Evolutionary conservation across 2,113 vertebrate species (phyloP).

Genomic region (Hemiprocne comata): DNA sequence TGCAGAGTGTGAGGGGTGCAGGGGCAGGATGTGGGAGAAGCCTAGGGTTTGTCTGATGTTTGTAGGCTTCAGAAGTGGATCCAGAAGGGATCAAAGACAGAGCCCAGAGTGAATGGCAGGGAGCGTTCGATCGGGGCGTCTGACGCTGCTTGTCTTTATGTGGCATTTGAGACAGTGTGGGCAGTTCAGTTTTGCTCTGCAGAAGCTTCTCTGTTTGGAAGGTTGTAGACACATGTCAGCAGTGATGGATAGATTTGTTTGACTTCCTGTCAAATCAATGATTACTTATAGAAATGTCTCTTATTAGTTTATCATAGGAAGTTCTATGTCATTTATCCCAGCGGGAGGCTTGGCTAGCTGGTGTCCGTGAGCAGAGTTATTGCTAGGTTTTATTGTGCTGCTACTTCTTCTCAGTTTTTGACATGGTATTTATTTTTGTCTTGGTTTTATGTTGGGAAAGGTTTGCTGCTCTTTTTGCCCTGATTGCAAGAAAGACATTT

Average conservation of each 20-base stretch:
- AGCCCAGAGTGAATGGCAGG: constrained; percentile 9
- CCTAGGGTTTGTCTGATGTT: neutral
- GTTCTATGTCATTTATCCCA: constrained; percentile 65
- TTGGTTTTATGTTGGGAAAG: neutral
- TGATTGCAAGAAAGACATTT: neutral
- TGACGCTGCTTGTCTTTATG: neutral
- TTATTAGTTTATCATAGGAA: constrained; percentile 75
- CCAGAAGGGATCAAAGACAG: neutral
- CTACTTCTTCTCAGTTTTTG: neutral
- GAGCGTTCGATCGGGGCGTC: neutral
- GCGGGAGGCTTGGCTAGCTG: constrained; percentile 22
- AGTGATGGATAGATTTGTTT: constrained; percentile 72
- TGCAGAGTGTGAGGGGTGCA: neutral
- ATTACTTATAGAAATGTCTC: constrained; percentile 72
- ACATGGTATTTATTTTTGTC: neutral
- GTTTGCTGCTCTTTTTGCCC: neutral
- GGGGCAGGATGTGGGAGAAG: constrained; percentile 30
- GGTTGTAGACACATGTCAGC: constrained; percentile 68
- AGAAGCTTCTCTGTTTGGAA: constrained; percentile 44
- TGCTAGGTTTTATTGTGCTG: constrained; percentile 2
- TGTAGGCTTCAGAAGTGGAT: neutral
- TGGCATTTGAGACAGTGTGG: constrained; percentile 45
- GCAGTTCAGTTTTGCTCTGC: constrained; percentile 37
- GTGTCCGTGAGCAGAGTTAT: constrained; percentile 19
- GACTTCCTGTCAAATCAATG: constrained; percentile 74